phyloP scores from a whole-genome alignment of 2,888 invertebrate genomes.

The Ryuthela nishihirai region DNA sequence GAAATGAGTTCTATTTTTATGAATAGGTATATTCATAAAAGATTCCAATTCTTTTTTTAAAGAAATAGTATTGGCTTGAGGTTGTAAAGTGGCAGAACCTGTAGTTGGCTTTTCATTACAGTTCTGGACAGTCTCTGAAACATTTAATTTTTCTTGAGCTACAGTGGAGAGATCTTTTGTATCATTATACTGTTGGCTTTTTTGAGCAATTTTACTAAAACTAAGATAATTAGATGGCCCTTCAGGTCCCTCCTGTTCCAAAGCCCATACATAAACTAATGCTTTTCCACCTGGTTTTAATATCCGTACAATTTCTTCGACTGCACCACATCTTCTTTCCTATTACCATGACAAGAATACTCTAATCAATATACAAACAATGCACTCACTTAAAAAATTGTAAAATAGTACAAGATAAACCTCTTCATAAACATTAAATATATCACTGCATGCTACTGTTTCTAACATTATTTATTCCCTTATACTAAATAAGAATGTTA shows the following conservation, averaged over 20 bases:
- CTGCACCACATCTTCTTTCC: slow-evolving; percentile 68
- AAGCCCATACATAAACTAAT: slow-evolving; percentile 95
- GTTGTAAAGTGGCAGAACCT: no score
- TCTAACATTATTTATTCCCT: no score
- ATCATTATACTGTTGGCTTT: slow-evolving; percentile 1
- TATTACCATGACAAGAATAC: slow-evolving; percentile 50
- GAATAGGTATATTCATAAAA: slow-evolving; percentile 63
- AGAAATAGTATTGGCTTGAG: background rate
- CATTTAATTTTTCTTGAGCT: no score
- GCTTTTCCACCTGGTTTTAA: slow-evolving; percentile 69
- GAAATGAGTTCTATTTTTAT: slow-evolving; percentile 87
- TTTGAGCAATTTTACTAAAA: slow-evolving; percentile 54
- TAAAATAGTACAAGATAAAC: no score
- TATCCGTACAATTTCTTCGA: slow-evolving; percentile 71
- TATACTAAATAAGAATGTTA: no score
- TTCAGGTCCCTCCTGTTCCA: slow-evolving; percentile 69
- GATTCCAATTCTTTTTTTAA: slow-evolving; percentile 1
- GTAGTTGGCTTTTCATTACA: no score
- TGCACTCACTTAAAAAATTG: background rate
- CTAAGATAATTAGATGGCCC: slow-evolving; percentile 67
- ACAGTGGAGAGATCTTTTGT: slow-evolving; percentile 49
- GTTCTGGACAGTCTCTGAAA: no score
- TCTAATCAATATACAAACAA: background rate
- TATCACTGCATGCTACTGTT: no score
- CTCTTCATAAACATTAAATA: no score